A percentile compares a stretch with the other conserved stretches of the same genome.
These are phyloP conservation scores for Montipora sp. DNA, from an alignment of 64 coral and sea anemone genomes.

Conservation along the genomic window DNA sequence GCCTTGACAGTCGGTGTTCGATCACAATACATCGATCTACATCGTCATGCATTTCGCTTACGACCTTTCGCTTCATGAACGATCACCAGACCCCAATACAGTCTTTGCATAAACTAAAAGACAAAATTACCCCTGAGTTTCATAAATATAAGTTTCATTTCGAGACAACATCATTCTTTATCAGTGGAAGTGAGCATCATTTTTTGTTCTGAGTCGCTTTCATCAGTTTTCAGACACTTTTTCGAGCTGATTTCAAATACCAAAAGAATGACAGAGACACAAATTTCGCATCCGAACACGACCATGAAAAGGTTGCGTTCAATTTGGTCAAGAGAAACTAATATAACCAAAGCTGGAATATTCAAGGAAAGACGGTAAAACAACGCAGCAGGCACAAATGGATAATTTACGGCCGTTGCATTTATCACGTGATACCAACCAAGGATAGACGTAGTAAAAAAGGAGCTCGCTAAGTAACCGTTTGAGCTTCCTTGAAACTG, in stretches of 20 bases:
- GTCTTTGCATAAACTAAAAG: no score
- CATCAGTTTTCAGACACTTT: neutral
- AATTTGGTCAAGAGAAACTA: slow-evolving; percentile 58
- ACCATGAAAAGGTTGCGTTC: slow-evolving; percentile 46
- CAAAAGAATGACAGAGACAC: neutral
- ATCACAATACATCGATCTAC: no score
- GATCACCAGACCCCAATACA: no score
- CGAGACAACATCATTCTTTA: neutral
- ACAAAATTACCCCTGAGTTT: no score
- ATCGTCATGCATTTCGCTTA: no score
- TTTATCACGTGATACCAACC: slow-evolving; percentile 57
- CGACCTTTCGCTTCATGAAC: no score
- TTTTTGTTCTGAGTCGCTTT: neutral
- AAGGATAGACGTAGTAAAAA: slow-evolving; percentile 53
- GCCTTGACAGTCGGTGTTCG: no score
- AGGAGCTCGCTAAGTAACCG: slow-evolving; percentile 48
- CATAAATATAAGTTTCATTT: neutral
- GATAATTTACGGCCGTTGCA: slow-evolving; percentile 25
- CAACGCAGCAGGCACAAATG: slow-evolving; percentile 24
- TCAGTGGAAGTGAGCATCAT: neutral
- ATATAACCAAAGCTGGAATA: slow-evolving; percentile 16
- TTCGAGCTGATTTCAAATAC: neutral
- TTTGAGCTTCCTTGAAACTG: neutral
- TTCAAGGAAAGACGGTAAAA: slow-evolving; percentile 62
- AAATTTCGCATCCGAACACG: neutral